Evolutionary conservation across 2,113 vertebrate species (phyloP).

Genomic region (Caretta caretta): DNA sequence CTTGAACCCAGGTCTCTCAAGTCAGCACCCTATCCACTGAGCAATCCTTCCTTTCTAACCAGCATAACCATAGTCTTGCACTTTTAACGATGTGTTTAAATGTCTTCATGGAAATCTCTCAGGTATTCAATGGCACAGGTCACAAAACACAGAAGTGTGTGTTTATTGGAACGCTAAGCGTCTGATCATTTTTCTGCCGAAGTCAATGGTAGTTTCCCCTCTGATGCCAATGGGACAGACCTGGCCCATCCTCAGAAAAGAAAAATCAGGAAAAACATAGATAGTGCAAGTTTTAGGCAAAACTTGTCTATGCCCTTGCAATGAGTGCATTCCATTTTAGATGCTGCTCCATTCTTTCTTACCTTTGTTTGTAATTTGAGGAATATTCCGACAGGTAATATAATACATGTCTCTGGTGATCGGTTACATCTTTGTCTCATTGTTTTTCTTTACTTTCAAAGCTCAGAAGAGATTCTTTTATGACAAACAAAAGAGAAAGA

Average conservation of each 20-base stretch:
- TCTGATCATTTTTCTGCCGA: neutral
- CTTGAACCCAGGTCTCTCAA: neutral
- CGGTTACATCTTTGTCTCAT: neutral
- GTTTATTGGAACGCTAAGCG: neutral
- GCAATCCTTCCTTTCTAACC: neutral
- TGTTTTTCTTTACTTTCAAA: constrained; percentile 29
- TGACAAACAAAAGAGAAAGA: constrained; percentile 45
- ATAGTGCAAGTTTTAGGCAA: constrained; percentile 24
- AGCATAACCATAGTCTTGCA: neutral
- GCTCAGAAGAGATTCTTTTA: constrained; percentile 55
- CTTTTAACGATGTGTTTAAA: neutral
- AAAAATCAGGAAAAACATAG: neutral
- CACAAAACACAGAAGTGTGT: neutral
- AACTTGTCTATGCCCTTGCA: constrained; percentile 51
- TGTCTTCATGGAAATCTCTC: neutral
- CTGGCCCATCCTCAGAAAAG: neutral
- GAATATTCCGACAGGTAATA: constrained; percentile 54
- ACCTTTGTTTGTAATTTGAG: constrained; percentile 62
- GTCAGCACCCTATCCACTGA: neutral
- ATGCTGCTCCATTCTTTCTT: neutral
- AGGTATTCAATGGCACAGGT: neutral
- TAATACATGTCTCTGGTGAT: constrained; percentile 19
- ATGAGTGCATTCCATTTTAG: constrained; percentile 7
- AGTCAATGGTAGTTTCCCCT: neutral
- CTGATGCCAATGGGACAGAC: fast-evolving